A percentile compares a stretch with the other conserved stretches of the same genome.
Evolutionary conservation across 2,888 invertebrate species (phyloP).

Genomic region (Eristalis tenax): DNA sequence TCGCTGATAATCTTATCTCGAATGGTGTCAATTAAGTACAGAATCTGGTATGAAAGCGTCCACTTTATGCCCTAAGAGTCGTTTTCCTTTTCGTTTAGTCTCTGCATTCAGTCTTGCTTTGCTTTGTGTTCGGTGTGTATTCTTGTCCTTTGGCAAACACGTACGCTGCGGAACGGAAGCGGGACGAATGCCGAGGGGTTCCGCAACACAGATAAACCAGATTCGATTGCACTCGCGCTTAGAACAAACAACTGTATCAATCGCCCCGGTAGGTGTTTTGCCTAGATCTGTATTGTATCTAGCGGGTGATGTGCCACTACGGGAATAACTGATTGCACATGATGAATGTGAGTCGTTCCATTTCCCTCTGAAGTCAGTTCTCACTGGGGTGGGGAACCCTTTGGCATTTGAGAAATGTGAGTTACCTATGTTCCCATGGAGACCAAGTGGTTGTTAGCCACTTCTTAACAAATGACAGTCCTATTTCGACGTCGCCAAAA

Average conservation of each 20-base stretch:
- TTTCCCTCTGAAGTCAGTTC: not conserved
- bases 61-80: slow-evolving; percentile 70
- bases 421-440: slow-evolving; percentile 73
- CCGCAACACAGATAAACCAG: slow-evolving; percentile 56
- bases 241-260: slow-evolving; percentile 34
- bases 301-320: not conserved
- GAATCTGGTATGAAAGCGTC: slow-evolving; percentile 73
- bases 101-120: slow-evolving; percentile 1
- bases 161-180: slow-evolving; percentile 2
- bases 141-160: slow-evolving; percentile 12
- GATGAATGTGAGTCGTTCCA: not conserved
- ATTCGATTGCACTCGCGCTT: slow-evolving; percentile 56
- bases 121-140: not conserved
- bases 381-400: slow-evolving; percentile 9
- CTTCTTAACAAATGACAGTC: slow-evolving; percentile 56
- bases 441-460: slow-evolving; percentile 62
- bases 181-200: slow-evolving; percentile 40
- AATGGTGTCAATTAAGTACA: slow-evolving; percentile 74
- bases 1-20: slow-evolving; percentile 74
- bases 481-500: slow-evolving; percentile 39
- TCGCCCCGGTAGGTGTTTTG: not conserved
- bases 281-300: not conserved
- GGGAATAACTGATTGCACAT: not conserved
- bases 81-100: slow-evolving; percentile 37
- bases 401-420: slow-evolving; percentile 73